Base-by-base conservation (phyloP, 1,140 invertebrate species). In the Tetraneura akinire region DNA sequence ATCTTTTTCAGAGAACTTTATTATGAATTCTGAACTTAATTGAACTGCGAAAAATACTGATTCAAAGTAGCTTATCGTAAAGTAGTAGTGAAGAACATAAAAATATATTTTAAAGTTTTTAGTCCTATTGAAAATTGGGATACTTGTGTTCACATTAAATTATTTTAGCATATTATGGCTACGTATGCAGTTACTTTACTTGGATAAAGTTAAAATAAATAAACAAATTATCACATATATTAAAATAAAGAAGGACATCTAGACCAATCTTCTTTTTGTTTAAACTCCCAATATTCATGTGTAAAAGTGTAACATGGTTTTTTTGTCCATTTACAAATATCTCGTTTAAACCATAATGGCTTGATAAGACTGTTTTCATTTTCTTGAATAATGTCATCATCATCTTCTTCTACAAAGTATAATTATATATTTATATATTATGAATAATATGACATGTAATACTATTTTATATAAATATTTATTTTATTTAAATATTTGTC, bases 241-340 rank as follows among this genome's bases (percentile, higher is more conserved):
- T 82, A 84, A 82, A 93, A 99, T 86, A 99, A 98, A 85, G 97
- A 91, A 26, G 96, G 96, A 89, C 97, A 99, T 84, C 86, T 87
- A 37, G 88, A 86, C 96, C 97, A 99, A 86, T 99, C 92, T 84
- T 92, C 90, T 81, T 89, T 91, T 81, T 90, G 89, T 88, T 99
- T 99, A 85, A 90, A 91, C 78, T 94, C 88, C 98, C 98, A 99
- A 87, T 99, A 99, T 83, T 92, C 90, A 80, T 92, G 91, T 81
- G 90, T 94, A 86, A 91, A 98, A 66, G 93, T 87, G 85, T 98
- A 95, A 80, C 95, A 91, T 80, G 94, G 88, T 82, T 91, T 91
- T 55, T 94, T 94, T 64, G 93, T 95, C 49, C 89, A 89, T 47
- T 90, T 89, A 85, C 96, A 94, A 82, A 91, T 90, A 82, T 92